Conservation (phyloP, 64 coral and sea anemone genomes). For the Pocillopora verrucosa region DNA sequence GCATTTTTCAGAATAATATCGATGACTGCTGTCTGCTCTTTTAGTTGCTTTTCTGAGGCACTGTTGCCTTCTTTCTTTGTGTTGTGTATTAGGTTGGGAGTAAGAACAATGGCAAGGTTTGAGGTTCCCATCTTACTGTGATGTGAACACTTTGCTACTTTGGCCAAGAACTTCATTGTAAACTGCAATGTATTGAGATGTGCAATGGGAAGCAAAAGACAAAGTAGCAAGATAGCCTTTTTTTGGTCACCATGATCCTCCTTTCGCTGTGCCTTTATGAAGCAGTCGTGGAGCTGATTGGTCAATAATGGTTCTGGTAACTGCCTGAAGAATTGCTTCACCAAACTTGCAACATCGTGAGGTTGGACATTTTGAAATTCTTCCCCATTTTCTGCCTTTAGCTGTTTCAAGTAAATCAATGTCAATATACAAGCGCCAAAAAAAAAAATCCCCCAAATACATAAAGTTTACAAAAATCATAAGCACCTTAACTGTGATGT, state of each 20-base stretch:
- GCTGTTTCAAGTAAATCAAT: slow-evolving; percentile 33
- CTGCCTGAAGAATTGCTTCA: slow-evolving; percentile 96
- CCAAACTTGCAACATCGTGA: slow-evolving; percentile 95
- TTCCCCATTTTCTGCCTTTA: slow-evolving; percentile 85
- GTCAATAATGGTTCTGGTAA: slow-evolving; percentile 91
- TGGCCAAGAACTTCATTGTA: slow-evolving; percentile 82
- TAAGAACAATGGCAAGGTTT: slow-evolving; percentile 93
- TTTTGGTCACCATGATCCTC: slow-evolving; percentile 66
- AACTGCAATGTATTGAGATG: slow-evolving; percentile 88
- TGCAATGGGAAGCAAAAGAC: slow-evolving; percentile 76
- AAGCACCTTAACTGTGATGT: not conserved
- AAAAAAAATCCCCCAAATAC: not conserved
- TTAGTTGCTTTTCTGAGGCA: slow-evolving; percentile 80
- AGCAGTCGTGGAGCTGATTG: slow-evolving; percentile 78
- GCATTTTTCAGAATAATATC: slow-evolving; percentile 84
- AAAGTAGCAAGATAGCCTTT: slow-evolving; percentile 69
- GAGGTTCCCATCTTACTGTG: slow-evolving; percentile 92
- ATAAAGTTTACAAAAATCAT: not conserved
- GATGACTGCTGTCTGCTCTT: slow-evolving; percentile 87
- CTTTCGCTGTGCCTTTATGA: slow-evolving; percentile 70
- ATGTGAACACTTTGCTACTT: slow-evolving; percentile 74
- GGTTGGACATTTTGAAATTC: slow-evolving; percentile 77
- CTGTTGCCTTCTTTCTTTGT: slow-evolving; percentile 79
- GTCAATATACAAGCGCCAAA: not conserved
- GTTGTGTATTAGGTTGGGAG: slow-evolving; percentile 92